These are phyloP conservation scores for Mola mola DNA, from an alignment of 2,113 vertebrate genomes.

Conservation along the genomic window DNA sequence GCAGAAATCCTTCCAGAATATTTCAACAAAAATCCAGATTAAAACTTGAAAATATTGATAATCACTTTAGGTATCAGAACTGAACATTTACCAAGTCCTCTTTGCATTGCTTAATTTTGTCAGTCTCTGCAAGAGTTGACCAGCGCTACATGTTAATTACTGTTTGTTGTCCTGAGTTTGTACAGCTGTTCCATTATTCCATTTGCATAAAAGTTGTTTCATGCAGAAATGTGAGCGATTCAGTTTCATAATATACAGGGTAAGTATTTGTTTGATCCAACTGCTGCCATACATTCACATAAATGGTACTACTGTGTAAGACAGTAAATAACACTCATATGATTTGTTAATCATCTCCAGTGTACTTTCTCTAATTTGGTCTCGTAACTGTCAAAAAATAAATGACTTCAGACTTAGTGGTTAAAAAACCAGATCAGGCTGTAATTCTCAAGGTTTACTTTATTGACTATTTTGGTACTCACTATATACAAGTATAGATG, in stretches of 20 bases:
- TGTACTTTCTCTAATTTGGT: too few relatives aligned
- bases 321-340: too few relatives aligned
- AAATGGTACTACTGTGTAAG: neutral
- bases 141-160: conserved; percentile 80
- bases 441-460: conserved; percentile 23
- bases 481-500: conserved; percentile 21
- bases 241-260: conserved; percentile 10
- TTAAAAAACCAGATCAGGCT: conserved; percentile 9
- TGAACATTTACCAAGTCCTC: conserved; percentile 76
- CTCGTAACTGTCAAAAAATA: neutral
- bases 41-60: conserved; percentile 71
- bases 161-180: conserved; percentile 80
- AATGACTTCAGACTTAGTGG: neutral
- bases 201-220: conserved; percentile 86
- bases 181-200: conserved; percentile 79
- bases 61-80: conserved; percentile 71
- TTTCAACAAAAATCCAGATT: conserved; percentile 64
- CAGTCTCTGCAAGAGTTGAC: conserved; percentile 71
- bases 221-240: conserved; percentile 60
- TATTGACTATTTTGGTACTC: conserved; percentile 21
- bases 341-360: too few relatives aligned
- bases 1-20: conserved; percentile 61
- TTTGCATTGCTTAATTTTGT: conserved; percentile 71
- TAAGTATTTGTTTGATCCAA: neutral
- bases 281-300: neutral